These are phyloP conservation scores for Tenthredo livida DNA, from an alignment of 2,888 invertebrate genomes.

Conservation along the genomic window DNA sequence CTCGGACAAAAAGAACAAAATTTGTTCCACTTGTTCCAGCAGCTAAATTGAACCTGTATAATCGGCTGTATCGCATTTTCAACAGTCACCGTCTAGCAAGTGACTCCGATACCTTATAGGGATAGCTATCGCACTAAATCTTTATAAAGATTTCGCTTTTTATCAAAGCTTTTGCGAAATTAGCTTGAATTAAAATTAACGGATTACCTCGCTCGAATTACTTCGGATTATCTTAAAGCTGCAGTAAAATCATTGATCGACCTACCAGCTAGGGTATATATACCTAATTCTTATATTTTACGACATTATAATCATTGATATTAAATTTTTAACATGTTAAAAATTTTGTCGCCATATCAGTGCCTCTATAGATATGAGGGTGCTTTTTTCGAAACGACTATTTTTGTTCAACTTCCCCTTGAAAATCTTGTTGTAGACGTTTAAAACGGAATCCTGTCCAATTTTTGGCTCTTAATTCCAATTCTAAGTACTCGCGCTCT, in stretches of 20 bases:
- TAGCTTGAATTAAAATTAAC: neutral
- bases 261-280: neutral
- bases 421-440: too few relatives aligned
- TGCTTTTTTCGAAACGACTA: too few relatives aligned
- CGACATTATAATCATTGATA: neutral
- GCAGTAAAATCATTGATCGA: constrained; percentile 1
- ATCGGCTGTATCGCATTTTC: neutral
- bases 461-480: too few relatives aligned
- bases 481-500: too few relatives aligned
- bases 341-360: neutral
- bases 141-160: neutral
- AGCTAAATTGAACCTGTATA: neutral
- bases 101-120: neutral
- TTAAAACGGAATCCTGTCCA: too few relatives aligned
- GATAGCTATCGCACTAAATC: neutral
- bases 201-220: neutral
- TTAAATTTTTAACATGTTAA: neutral
- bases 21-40: neutral
- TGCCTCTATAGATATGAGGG: too few relatives aligned
- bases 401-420: too few relatives aligned
- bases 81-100: neutral
- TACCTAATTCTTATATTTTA: neutral
- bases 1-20: neutral
- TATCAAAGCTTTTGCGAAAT: neutral
- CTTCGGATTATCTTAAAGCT: neutral